Conservation (phyloP, 2,113 vertebrate genomes). For the Corythaixoides concolor region DNA sequence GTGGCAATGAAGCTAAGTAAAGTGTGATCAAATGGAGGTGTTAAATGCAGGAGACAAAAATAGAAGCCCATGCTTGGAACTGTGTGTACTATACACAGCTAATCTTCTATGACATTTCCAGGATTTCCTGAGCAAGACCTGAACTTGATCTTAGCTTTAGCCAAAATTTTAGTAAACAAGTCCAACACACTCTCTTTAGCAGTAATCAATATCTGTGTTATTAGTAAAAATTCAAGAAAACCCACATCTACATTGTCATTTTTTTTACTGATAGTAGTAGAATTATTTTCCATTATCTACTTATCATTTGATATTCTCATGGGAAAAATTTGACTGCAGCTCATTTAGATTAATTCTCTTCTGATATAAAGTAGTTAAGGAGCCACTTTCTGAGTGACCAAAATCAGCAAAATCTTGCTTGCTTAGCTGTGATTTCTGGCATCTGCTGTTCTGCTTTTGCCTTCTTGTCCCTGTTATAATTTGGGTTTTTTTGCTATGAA, state of each 20-base stretch:
- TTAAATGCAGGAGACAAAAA: background rate
- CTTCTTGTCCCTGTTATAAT: background rate
- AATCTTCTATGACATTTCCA: background rate
- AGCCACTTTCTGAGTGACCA: background rate
- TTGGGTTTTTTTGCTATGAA: background rate
- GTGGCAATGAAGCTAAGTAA: background rate
- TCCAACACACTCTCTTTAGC: background rate
- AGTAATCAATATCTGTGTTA: background rate
- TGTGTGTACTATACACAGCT: background rate
- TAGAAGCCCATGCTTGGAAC: background rate
- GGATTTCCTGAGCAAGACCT: background rate
- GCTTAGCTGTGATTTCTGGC: background rate
- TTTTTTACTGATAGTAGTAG: background rate
- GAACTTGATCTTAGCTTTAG: background rate
- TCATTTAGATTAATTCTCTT: background rate
- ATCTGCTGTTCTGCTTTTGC: background rate
- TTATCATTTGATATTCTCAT: background rate
- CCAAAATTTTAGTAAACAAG: background rate
- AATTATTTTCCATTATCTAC: background rate
- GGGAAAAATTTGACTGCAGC: background rate
- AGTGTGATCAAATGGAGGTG: background rate
- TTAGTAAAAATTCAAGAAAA: background rate
- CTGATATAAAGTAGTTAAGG: background rate
- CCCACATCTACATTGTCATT: background rate
- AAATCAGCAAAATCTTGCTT: background rate